phyloP scores from a whole-genome alignment of 2,113 vertebrate species.

The Aegotheles bennettii region DNA sequence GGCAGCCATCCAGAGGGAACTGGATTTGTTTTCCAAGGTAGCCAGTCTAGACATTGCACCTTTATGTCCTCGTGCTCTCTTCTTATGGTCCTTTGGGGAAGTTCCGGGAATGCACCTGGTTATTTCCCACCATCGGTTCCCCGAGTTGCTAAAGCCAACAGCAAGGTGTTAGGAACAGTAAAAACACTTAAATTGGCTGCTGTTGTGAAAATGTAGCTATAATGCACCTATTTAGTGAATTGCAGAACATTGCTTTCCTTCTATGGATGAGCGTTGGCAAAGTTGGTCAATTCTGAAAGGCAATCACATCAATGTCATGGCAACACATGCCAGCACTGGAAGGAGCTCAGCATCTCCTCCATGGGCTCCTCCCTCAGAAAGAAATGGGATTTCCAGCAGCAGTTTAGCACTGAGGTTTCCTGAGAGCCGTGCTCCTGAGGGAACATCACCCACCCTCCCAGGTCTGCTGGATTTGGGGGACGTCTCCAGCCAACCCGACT shows the following conservation, averaged over 20 bases:
- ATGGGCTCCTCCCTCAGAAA: neutral
- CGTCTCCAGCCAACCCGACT: neutral
- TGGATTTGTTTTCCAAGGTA: neutral
- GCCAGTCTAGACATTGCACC: neutral
- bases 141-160: neutral
- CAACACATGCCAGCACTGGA: neutral
- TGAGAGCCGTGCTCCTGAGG: neutral
- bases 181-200: accelerated
- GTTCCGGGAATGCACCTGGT: neutral
- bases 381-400: neutral
- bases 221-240: neutral
- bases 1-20: neutral
- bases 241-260: neutral
- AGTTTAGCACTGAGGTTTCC: neutral
- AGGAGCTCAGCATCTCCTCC: neutral
- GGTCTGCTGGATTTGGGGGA: neutral
- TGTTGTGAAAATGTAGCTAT: neutral
- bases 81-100: neutral
- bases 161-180: neutral
- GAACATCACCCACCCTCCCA: accelerated
- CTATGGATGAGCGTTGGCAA: neutral
- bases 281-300: constrained; percentile 19
- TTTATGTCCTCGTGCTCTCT: neutral
- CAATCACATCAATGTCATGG: neutral
- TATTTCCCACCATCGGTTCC: neutral